Evolutionary conservation across 2,888 invertebrate species (phyloP), one percentile per base, ranked within the genome.

Genomic region (Phengaris arion): DNA sequence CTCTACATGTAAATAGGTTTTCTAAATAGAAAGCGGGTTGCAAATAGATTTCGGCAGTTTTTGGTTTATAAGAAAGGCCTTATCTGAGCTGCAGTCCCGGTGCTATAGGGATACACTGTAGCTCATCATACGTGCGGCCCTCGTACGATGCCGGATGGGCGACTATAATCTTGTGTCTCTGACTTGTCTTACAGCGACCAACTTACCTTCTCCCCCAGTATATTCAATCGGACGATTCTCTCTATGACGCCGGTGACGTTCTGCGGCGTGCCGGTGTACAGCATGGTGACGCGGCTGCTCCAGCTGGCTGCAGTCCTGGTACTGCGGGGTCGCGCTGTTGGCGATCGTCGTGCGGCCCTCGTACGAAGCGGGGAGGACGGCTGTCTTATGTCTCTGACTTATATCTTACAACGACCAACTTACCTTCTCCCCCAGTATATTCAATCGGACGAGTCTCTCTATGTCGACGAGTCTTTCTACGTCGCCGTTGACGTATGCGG

Each of bases 201-300:
- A 79, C 80, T 82, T n/a, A 91, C 91, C 81, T 87, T 86, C 13
- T 83, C 85, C 0, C 90, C 91, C 75, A 81, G 81, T 9, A 89
- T 81, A 48, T 83, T 83, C 0, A 88, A 81, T 10, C 86, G 84
- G 6, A 86, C 86, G 13, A 82, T 78, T 76, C 87, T 84, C 68
- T 85, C 82, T 13, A 82, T 59, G 1, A 77, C 79, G 0, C 83
- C 83, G 6, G 82, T 80, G 1, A 81, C 73, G 6, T 82, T 81
- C 57, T 83, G 81, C 0, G 88, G 87, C 0, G 81, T 78, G 0
- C 90, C 90, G 2, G 81, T 83, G n/a, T 90, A 90, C 2, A 83
- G 81, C 35, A 90, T 77, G 2, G 81, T 79, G 9, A 91, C 77
- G 9, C 87, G 87, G 0, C 84, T 83, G 0, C 84, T 81, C 82